Conservation (phyloP, 1,140 invertebrate species). For the Neotoxoptera formosana region DNA sequence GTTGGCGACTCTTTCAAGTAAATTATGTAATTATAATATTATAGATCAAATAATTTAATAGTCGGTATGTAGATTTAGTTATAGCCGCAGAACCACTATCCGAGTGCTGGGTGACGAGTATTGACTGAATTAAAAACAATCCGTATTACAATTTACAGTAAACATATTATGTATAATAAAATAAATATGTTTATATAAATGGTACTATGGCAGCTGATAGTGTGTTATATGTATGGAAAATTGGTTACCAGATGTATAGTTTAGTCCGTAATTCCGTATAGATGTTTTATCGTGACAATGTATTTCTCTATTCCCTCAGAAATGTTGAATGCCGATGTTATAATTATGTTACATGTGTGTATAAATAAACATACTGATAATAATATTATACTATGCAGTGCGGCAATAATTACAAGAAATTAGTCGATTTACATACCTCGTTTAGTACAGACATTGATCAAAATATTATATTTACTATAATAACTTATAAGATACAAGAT, state of each 20-base stretch:
- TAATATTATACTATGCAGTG: neutral
- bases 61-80: neutral
- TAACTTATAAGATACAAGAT: neutral
- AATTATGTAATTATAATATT: neutral
- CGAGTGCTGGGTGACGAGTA: neutral
- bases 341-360: neutral
- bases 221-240: conserved; percentile 9
- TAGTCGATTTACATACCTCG: neutral
- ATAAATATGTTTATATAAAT: neutral
- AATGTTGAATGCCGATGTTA: neutral
- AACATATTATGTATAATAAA: conserved; percentile 11
- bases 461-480: neutral
- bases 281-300: neutral
- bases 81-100: neutral
- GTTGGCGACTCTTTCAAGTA: neutral
- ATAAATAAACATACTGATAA: neutral
- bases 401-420: neutral
- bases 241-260: conserved; percentile 28
- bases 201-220: neutral
- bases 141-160: neutral
- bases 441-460: neutral
- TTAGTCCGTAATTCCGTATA: neutral
- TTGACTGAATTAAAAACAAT: neutral
- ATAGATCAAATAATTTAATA: neutral
- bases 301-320: neutral